These are phyloP conservation scores for Mesoclemmys tuberculata DNA, from an alignment of 2,113 vertebrate genomes.

Conservation along the genomic window DNA sequence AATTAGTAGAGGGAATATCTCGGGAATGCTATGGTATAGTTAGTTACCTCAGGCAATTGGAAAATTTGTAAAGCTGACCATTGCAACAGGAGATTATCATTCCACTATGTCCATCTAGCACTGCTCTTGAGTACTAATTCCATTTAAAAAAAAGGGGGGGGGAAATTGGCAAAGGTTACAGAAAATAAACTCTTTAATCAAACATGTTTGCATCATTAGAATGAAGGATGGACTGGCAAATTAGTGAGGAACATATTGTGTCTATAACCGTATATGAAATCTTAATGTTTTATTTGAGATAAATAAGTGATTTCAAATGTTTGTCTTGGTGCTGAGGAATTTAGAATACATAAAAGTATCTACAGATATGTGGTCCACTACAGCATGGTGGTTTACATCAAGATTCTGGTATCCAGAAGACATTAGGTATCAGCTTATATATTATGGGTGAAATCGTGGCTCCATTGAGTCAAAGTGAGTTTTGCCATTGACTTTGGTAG, in stretches of 20 bases:
- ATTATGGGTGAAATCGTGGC: neutral
- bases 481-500: neutral
- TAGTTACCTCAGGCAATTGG: neutral
- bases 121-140: neutral
- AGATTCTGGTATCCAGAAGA: neutral
- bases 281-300: constrained; percentile 17
- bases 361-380: neutral
- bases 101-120: neutral
- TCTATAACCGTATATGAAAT: constrained; percentile 36
- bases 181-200: neutral
- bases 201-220: neutral
- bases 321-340: neutral
- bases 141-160: neutral
- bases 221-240: neutral
- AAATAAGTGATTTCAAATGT: constrained; percentile 27
- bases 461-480: neutral
- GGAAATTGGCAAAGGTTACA: neutral
- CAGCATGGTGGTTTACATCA: constrained; percentile 8
- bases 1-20: neutral
- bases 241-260: fast-evolving
- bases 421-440: neutral
- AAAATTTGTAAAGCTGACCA: neutral
- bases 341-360: neutral
- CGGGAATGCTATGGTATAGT: neutral
- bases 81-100: neutral